Conservation (phyloP, 1,140 invertebrate species). For the Phthorimaea operculella region DNA sequence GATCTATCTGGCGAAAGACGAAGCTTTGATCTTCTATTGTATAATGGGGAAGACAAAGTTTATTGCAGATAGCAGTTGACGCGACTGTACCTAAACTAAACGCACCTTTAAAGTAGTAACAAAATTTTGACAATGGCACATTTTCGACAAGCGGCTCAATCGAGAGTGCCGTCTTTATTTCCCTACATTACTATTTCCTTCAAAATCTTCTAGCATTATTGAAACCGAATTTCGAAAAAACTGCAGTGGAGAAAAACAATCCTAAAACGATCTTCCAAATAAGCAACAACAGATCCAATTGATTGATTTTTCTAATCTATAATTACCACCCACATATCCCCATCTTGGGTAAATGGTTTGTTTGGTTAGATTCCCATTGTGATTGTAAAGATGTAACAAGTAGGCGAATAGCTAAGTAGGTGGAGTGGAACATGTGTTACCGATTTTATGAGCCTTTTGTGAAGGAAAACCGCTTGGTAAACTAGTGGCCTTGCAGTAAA, state of each 20-base stretch:
- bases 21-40: too few relatives aligned
- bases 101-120: too few relatives aligned
- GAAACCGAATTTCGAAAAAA: not conserved
- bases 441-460: not conserved
- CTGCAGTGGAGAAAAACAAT: not conserved
- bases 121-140: too few relatives aligned
- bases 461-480: not conserved
- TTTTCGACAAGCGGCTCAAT: too few relatives aligned
- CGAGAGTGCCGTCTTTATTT: too few relatives aligned
- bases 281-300: slow-evolving; percentile 11
- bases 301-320: slow-evolving; percentile 9
- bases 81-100: too few relatives aligned
- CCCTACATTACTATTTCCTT: too few relatives aligned
- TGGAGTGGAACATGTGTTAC: slow-evolving; percentile 13
- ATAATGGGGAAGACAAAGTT: too few relatives aligned
- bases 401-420: slow-evolving; percentile 2
- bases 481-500: not conserved
- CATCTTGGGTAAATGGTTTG: slow-evolving; percentile 1
- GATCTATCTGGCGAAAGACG: too few relatives aligned
- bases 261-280: slow-evolving; percentile 8
- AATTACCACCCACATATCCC: slow-evolving; percentile 18
- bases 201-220: too few relatives aligned
- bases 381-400: not conserved
- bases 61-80: too few relatives aligned
- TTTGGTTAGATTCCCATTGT: not conserved